These are phyloP conservation scores for Pavo muticus DNA, from an alignment of 2,113 vertebrate genomes.

Conservation along the genomic window DNA sequence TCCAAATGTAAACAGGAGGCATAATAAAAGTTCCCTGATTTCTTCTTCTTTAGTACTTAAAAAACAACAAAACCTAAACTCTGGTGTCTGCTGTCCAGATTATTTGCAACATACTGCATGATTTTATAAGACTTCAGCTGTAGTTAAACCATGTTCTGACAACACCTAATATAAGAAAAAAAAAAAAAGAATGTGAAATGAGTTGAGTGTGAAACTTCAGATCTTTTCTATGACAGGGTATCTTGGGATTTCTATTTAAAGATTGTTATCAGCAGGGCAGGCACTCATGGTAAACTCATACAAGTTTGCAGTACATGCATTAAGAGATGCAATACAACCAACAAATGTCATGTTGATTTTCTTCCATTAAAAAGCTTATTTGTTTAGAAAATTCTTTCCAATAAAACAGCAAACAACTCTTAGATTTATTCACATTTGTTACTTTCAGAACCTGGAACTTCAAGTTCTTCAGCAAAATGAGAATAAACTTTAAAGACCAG, in stretches of 20 bases:
- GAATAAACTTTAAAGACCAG: conserved; percentile 46
- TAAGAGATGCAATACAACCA: conserved; percentile 50
- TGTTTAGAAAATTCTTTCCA: conserved; percentile 64
- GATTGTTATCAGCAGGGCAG: conserved; percentile 68
- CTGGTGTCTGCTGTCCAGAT: conserved; percentile 43
- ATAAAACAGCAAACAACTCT: conserved; percentile 51
- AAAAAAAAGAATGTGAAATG: background rate
- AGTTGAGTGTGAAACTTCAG: conserved; percentile 54
- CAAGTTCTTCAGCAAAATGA: conserved; percentile 69
- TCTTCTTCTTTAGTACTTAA: conserved; percentile 61
- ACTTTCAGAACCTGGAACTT: conserved; percentile 62
- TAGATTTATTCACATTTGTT: conserved; percentile 57
- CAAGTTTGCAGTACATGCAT: conserved; percentile 64
- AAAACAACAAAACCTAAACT: conserved; percentile 34
- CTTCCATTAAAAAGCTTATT: conserved; percentile 72
- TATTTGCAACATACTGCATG: conserved; percentile 42
- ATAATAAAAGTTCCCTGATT: conserved; percentile 70
- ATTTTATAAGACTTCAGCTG: conserved; percentile 32
- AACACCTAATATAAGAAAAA: conserved; percentile 20
- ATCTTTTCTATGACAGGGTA: background rate
- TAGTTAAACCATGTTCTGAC: conserved; percentile 34
- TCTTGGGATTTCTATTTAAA: conserved; percentile 44
- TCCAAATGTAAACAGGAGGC: conserved; percentile 79
- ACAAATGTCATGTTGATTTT: conserved; percentile 49
- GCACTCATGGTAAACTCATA: conserved; percentile 71